Evolutionary conservation across 2,888 invertebrate species (phyloP).

Genomic region (Habrosyne pyritoides): DNA sequence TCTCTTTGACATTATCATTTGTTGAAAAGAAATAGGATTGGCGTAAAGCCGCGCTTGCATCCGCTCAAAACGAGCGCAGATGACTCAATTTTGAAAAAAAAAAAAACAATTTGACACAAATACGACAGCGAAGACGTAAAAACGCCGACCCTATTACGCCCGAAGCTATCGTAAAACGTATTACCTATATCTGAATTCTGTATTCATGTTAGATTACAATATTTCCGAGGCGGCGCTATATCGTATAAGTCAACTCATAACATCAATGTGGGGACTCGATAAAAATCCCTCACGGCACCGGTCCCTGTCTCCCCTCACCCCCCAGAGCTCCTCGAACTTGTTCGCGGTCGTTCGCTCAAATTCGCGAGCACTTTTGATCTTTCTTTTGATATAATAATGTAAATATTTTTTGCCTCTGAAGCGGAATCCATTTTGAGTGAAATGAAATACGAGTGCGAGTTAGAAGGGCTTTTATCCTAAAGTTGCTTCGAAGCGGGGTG

Average conservation of each 20-base stretch:
- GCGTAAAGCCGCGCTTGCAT: background rate
- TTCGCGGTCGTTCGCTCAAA: conserved; percentile 43
- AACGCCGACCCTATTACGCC: conserved; percentile 49
- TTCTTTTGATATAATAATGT: conserved; percentile 66
- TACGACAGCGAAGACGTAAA: conserved; percentile 40
- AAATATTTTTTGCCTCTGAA: conserved; percentile 68
- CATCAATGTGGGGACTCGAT: conserved; percentile 61
- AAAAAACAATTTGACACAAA: conserved; percentile 41
- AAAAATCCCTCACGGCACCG: conserved; percentile 55
- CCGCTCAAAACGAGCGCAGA: background rate
- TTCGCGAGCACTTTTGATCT: conserved; percentile 68
- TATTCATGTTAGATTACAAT: conserved; percentile 72
- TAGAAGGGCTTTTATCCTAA: conserved; percentile 37
- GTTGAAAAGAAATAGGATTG: background rate
- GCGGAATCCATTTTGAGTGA: conserved; percentile 64
- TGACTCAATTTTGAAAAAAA: conserved; percentile 20
- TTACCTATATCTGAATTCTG: conserved; percentile 60
- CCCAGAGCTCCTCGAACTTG: conserved; percentile 26
- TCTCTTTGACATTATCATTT: background rate
- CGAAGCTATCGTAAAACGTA: conserved; percentile 52
- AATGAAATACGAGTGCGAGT: conserved; percentile 58
- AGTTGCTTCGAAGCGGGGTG: conserved; percentile 29
- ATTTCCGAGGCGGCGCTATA: conserved; percentile 58
- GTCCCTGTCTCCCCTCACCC: conserved; percentile 41
- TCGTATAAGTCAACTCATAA: conserved; percentile 58